Conservation (phyloP, 1,140 invertebrate species). For the Pachyrhynchus sulphureomaculatus region DNA sequence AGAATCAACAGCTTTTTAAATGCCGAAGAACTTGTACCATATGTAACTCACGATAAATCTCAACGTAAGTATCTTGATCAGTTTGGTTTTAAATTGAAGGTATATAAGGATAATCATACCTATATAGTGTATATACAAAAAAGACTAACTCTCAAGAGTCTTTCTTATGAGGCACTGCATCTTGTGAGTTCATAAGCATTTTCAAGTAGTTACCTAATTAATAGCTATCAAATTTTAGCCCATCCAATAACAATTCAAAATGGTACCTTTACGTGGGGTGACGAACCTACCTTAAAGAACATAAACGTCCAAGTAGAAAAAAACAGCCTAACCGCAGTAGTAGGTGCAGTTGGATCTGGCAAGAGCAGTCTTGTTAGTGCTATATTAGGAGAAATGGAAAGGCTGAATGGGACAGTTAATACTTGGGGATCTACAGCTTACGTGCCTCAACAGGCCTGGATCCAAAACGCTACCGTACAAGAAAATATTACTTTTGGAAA, state of each 20-base stretch:
- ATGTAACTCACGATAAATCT: conserved; percentile 70
- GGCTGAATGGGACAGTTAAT: conserved; percentile 73
- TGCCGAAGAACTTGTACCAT: conserved; percentile 74
- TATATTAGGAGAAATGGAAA: conserved; percentile 86
- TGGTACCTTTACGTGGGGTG: conserved; percentile 76
- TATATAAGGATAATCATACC: too few species aligned
- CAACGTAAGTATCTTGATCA: conserved; percentile 76
- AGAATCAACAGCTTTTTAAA: conserved; percentile 90
- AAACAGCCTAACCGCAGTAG: conserved; percentile 74
- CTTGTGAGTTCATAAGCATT: too few species aligned
- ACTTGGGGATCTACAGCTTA: conserved; percentile 83
- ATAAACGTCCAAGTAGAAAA: conserved; percentile 70
- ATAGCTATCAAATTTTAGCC: too few species aligned
- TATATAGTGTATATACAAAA: too few species aligned
- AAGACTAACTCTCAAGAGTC: too few species aligned
- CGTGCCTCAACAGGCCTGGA: conserved; percentile 92
- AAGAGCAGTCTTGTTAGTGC: conserved; percentile 87
- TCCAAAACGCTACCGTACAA: conserved; percentile 84
- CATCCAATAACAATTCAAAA: conserved; percentile 39
- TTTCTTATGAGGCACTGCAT: too few species aligned
- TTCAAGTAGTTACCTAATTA: too few species aligned
- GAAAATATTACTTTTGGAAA: conserved; percentile 86
- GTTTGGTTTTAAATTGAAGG: too few species aligned
- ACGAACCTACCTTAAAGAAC: conserved; percentile 65
- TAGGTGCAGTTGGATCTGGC: conserved; percentile 85